Percentiles rank a stretch among this genome's conserved stretches.
Conservation (phyloP, 2,888 invertebrate species). For the Diadegma fenestrale region DNA sequence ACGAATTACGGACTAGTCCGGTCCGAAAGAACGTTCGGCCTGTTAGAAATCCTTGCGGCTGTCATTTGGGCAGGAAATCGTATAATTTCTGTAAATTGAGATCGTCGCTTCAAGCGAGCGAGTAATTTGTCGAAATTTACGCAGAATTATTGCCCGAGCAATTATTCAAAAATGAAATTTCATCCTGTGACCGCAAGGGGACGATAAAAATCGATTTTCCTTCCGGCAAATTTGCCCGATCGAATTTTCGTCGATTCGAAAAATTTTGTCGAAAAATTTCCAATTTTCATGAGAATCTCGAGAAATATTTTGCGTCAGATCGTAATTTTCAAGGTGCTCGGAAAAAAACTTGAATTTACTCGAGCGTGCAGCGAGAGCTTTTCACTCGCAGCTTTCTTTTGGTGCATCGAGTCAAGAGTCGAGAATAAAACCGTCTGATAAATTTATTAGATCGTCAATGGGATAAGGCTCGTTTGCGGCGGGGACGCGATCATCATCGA, state of each 20-base stretch:
- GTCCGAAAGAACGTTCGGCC: not conserved
- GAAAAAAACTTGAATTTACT: not conserved
- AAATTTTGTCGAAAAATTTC: too few species aligned
- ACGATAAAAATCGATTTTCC: not conserved
- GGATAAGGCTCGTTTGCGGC: slow-evolving; percentile 57
- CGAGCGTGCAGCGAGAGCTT: not conserved
- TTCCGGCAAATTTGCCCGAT: not conserved
- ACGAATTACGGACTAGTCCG: slow-evolving; percentile 19
- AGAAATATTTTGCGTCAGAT: not conserved
- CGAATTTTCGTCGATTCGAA: not conserved
- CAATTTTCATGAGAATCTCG: not conserved
- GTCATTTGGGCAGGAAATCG: not conserved
- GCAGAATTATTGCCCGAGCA: not conserved
- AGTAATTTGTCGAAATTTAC: not conserved
- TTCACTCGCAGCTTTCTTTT: not conserved
- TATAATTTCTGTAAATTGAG: slow-evolving; percentile 2
- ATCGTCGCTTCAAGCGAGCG: not conserved
- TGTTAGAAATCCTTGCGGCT: slow-evolving; percentile 47
- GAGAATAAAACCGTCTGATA: not conserved
- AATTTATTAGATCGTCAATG: not conserved
- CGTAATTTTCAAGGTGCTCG: not conserved
- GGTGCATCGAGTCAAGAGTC: not conserved
- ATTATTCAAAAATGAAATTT: not conserved
- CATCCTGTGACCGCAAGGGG: not conserved
- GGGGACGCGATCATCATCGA: not conserved